phyloP scores from a whole-genome alignment of 1,140 invertebrate genomes.

The Nasonia vitripennis region DNA sequence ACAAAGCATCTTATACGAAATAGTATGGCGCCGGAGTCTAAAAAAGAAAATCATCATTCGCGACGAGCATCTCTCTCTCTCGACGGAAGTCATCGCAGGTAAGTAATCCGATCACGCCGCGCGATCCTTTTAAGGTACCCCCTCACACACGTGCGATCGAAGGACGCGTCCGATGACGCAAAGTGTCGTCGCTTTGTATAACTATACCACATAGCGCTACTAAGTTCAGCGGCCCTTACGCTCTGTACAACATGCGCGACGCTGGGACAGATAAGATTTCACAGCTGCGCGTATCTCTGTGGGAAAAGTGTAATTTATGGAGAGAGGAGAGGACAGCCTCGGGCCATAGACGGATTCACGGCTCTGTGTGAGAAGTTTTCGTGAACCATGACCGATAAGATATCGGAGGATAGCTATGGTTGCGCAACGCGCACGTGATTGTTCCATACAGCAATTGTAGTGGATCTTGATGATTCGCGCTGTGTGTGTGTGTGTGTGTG shows the following conservation, averaged over 20 bases:
- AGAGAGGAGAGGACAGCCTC: neutral
- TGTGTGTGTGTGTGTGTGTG: neutral
- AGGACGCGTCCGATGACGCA: neutral
- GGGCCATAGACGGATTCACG: conserved; percentile 31
- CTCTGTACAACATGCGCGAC: neutral
- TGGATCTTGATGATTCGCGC: neutral
- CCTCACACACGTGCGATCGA: neutral
- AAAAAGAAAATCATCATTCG: neutral
- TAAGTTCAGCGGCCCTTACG: neutral
- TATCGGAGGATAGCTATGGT: neutral
- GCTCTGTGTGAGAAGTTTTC: conserved; percentile 45
- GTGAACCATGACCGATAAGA: conserved; percentile 49
- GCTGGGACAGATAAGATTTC: neutral
- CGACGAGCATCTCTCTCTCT: neutral
- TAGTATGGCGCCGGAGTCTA: neutral
- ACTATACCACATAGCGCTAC: neutral
- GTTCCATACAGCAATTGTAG: neutral
- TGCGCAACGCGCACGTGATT: neutral
- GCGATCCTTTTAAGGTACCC: conserved; percentile 7
- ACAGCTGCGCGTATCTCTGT: neutral
- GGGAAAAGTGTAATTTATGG: neutral
- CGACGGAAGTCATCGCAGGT: conserved; percentile 1
- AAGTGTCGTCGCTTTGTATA: neutral
- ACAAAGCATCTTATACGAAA: neutral
- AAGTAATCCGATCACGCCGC: neutral